phyloP scores from a whole-genome alignment of 2,888 invertebrate genomes.

The Drosophila meridiana region DNA sequence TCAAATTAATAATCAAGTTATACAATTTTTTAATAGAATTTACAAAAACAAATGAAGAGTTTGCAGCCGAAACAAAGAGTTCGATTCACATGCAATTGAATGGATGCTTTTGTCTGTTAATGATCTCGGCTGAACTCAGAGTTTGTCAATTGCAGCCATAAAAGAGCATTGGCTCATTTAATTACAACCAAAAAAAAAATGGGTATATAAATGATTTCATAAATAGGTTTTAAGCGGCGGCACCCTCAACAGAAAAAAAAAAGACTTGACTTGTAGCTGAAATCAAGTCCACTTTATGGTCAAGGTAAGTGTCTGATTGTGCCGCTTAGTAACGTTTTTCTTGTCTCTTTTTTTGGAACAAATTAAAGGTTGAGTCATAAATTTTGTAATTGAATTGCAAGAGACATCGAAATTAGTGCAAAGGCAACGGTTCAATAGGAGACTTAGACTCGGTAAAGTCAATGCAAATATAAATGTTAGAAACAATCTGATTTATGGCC shows the following conservation, averaged over 20 bases:
- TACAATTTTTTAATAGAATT: slow-evolving; percentile 15
- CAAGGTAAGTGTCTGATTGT: slow-evolving; percentile 54
- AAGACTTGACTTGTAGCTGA: slow-evolving; percentile 29
- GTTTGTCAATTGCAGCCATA: slow-evolving; percentile 53
- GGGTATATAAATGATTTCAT: slow-evolving; percentile 22
- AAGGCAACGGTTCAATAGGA: slow-evolving; percentile 19
- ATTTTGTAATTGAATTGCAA: slow-evolving; percentile 39
- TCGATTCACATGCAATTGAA: slow-evolving; percentile 34
- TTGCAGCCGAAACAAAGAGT: slow-evolving; percentile 41
- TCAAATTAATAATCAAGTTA: slow-evolving; percentile 34
- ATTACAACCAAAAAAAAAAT: slow-evolving; percentile 25
- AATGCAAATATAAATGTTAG: slow-evolving; percentile 14
- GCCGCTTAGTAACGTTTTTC: slow-evolving; percentile 25
- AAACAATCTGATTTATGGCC: slow-evolving; percentile 42
- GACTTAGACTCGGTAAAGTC: not conserved
- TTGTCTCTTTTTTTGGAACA: slow-evolving; percentile 14
- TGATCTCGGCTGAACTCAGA: slow-evolving; percentile 38
- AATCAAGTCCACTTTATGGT: slow-evolving; percentile 50
- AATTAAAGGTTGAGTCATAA: slow-evolving; percentile 60
- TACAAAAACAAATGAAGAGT: slow-evolving; percentile 20
- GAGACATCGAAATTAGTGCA: slow-evolving; percentile 11
- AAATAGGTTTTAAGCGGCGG: slow-evolving; percentile 50
- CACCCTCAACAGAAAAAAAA: slow-evolving; percentile 46
- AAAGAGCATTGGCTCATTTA: slow-evolving; percentile 44
- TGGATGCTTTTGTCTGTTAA: slow-evolving; percentile 39